Evolutionary conservation across 2,888 invertebrate species (phyloP), one percentile per base, ranked within the genome.

Genomic region (Hesperia comma): DNA sequence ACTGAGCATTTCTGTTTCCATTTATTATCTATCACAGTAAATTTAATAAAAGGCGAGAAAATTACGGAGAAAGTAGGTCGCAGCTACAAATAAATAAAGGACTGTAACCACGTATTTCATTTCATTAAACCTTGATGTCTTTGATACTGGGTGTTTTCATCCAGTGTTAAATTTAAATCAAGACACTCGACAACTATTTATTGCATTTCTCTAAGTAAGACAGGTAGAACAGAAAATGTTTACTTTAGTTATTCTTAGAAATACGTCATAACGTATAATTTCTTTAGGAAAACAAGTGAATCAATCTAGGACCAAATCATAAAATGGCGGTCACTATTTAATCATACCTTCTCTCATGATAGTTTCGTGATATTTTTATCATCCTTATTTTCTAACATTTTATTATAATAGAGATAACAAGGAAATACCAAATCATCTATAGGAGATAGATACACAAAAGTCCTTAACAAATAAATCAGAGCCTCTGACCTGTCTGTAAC

Each of bases 391-490:
- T 37, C 3, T 2, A 12, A 37, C 2, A 37, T 10, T 10, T 12
- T 10, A 37, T 37, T 37, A 37, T 37, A 12, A 37, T 37, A 37
- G 12, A 37, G 37, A 37, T 12, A 37, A 37, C 12, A 10, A 37
- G 37, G n/a, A 46, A 46, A 17, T 6, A 15, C 17, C 15, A 43
- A 6, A n/a, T n/a, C n/a, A 10, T 49, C 6, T 7, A 5, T 49
- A 7, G 17, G n/a, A n/a, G n/a, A n/a, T n/a, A n/a, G n/a, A n/a
- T 54, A 32, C 32, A 56, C 56, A 56, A 56, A 63, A 49, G 32
- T 6, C 33, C 54, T 51, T 61, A 61, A 51, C 56, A 61, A 68
- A 61, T 66, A 66, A 68, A 57, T 66, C 62, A 57, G 51, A 49
- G 61, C 53, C 32, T 32, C 17, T 60, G 46, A 58, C 61, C 55